Evolutionary conservation across 2,797 vertebrate genomes (phyloP).

Genomic region (Hypotaenidia okinawae): DNA sequence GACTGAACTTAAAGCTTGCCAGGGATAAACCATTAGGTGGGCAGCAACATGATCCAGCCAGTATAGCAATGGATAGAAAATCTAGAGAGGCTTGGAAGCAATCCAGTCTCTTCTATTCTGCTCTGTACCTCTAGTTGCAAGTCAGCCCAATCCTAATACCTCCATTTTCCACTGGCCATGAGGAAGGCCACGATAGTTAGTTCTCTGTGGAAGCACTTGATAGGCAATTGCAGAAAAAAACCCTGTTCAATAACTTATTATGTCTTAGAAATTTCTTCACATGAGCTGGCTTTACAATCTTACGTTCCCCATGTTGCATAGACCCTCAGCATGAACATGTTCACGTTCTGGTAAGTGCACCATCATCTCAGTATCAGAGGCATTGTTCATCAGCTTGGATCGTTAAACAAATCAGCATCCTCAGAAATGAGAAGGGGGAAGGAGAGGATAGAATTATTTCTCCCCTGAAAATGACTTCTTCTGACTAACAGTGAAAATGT

Average conservation of each 20-base stretch:
- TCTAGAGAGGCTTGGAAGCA: neutral
- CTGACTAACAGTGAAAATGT: neutral
- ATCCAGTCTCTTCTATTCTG: neutral
- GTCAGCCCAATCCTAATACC: neutral
- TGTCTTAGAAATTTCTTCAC: neutral
- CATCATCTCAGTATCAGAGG: neutral
- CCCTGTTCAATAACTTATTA: neutral
- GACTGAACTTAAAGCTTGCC: neutral
- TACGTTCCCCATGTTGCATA: neutral
- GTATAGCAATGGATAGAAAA: neutral
- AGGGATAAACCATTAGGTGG: neutral
- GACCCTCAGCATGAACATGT: rapidly evolving
- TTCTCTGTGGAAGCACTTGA: neutral
- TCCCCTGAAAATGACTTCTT: neutral
- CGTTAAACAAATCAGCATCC: neutral
- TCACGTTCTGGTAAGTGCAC: neutral
- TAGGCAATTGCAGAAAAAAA: neutral
- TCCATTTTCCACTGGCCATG: neutral
- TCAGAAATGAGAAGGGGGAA: neutral
- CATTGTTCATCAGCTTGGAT: neutral
- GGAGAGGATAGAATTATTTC: neutral
- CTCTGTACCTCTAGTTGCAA: neutral
- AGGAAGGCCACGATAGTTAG: neutral
- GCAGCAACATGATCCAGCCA: neutral
- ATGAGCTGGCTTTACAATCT: neutral